These are phyloP conservation scores for Megalonaias nervosa DNA, from an alignment of 1,140 invertebrate genomes.

Conservation along the genomic window DNA sequence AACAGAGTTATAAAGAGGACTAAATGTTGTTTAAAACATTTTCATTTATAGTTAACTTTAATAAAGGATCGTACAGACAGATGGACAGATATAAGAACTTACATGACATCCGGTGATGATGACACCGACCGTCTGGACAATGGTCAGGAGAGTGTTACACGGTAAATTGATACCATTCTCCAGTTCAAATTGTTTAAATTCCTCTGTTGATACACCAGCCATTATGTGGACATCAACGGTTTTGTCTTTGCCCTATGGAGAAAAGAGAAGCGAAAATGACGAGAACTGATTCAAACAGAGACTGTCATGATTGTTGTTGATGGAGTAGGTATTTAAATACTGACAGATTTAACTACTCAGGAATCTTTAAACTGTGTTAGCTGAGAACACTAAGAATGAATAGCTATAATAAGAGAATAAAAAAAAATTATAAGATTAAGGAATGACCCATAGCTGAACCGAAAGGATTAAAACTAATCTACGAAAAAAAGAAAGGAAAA, in stretches of 20 bases:
- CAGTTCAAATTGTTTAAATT: conserved; percentile 24
- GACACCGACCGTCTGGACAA: conserved; percentile 12
- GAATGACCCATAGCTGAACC: no score
- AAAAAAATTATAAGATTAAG: no score
- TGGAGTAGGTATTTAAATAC: no score
- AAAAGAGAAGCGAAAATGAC: no score
- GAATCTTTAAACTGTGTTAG: no score
- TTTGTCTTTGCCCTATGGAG: background rate
- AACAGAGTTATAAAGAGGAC: background rate
- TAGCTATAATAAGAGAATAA: no score
- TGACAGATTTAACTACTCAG: no score
- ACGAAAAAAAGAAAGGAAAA: no score
- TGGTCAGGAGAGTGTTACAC: conserved; percentile 7
- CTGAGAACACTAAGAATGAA: no score
- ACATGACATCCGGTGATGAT: conserved; percentile 27
- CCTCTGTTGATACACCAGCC: conserved; percentile 22
- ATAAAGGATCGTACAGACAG: background rate
- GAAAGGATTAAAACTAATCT: no score
- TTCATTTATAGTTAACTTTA: background rate
- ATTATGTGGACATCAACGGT: conserved; percentile 26
- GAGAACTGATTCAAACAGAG: no score
- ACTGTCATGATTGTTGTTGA: no score
- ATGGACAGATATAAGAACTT: background rate
- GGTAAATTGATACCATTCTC: conserved; percentile 21
- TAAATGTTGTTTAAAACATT: background rate